Evolutionary conservation across 2,888 invertebrate genomes (phyloP).

Genomic region (Xylophagus ater): DNA sequence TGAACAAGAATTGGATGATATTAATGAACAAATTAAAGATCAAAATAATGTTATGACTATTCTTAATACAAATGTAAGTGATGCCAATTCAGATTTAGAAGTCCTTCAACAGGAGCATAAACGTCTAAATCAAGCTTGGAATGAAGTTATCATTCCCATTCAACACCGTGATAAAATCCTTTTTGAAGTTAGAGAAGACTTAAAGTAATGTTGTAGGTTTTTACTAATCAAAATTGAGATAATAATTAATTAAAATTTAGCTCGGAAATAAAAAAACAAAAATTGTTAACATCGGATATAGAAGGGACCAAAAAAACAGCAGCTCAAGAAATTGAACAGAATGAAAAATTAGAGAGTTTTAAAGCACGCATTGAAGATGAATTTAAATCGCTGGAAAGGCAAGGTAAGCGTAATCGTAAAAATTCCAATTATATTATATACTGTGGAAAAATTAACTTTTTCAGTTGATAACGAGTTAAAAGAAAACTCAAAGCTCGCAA

Average conservation of each 20-base stretch:
- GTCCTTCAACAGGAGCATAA: constrained; percentile 58
- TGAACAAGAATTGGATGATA: constrained; percentile 52
- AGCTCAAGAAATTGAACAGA: constrained; percentile 53
- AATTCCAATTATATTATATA: too few species aligned
- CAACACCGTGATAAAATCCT: constrained; percentile 55
- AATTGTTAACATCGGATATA: constrained; percentile 46
- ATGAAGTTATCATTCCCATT: constrained; percentile 59
- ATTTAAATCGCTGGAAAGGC: constrained; percentile 39
- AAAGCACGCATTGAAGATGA: constrained; percentile 49
- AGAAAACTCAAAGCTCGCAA: constrained; percentile 23
- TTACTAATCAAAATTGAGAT: neutral
- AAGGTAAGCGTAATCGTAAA: too few species aligned
- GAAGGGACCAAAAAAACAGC: constrained; percentile 56
- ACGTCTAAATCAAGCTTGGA: constrained; percentile 60
- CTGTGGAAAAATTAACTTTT: too few species aligned
- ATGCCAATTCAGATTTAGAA: constrained; percentile 63
- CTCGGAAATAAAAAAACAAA: constrained; percentile 46
- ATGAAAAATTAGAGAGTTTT: constrained; percentile 51
- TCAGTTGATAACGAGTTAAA: constrained; percentile 2
- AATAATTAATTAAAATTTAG: constrained; percentile 41
- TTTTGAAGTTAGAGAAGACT: constrained; percentile 49
- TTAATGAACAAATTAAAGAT: constrained; percentile 52
- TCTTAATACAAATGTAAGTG: constrained; percentile 48
- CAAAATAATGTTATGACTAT: constrained; percentile 52
- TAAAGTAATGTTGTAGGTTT: constrained; percentile 37